Evolutionary conservation across 2,888 invertebrate species (phyloP), one percentile per base, ranked within the genome.

Genomic region (Spodoptera littoralis): DNA sequence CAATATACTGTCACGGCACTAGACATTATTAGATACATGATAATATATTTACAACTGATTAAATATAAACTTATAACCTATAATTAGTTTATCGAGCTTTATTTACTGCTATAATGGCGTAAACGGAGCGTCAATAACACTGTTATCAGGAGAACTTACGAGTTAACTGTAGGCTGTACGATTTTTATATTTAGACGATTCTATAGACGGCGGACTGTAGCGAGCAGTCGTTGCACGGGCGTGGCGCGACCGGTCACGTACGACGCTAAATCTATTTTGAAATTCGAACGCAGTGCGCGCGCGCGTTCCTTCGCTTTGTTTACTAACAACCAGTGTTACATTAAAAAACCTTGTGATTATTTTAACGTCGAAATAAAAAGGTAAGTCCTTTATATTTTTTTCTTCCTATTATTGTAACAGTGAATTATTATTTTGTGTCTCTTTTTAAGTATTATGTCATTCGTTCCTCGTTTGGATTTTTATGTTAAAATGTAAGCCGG

Each of bases 101-200:
- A 69, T 46, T 13, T 12, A 46, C 51, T 64, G 27, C 27, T 43
- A 54, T 22, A 47, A 11, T 54, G 43, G 22, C n/a, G 44, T 41
- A 36, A 64, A 58, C 54, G 49, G 48, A 66, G 48, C 66, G 45
- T 64, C 48, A 68, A 62, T 61, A 71, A 68, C 57, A 65, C 54
- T 65, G 76, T 76, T 76, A 79, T 76, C 76, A 47, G 53, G 18
- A 43, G 13, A 67, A 78, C 61, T 71, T 71, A 65, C 55, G 60
- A 55, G 46, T 45, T 56, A 41, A 58, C 53, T 60, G 30, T 54
- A 59, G 43, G 60, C 50, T 60, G 18, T 54, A 57, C 62, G 64
- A 46, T 60, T 64, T 81, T 79, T 85, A 85, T 81, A 81, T 78
- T 83, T 82, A 84, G 79, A 76, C 71, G 61, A 51, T 77, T 77